Evolutionary conservation across 2,797 vertebrate genomes (phyloP).

Genomic region (Sebastes wilsoni): DNA sequence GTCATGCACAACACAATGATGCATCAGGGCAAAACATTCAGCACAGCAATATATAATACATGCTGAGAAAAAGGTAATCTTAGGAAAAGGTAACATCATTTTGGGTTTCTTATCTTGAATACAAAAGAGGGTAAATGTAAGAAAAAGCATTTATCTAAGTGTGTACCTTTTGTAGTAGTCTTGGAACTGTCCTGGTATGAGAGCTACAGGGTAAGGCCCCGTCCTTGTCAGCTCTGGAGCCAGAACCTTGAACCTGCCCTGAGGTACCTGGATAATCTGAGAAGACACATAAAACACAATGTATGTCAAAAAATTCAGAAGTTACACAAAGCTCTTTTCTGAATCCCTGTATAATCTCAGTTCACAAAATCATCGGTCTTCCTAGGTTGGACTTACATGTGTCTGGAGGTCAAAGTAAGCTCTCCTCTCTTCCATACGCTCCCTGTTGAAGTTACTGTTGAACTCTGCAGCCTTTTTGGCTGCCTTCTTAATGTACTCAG

Average conservation of each 20-base stretch:
- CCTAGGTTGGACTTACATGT: conserved; percentile 83
- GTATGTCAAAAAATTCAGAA: not conserved
- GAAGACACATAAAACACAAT: conserved; percentile 4
- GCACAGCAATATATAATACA: not conserved
- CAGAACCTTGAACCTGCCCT: conserved; percentile 94
- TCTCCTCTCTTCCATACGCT: conserved; percentile 97
- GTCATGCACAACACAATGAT: conserved; percentile 2
- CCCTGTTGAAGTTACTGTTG: conserved; percentile 97
- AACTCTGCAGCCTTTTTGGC: conserved; percentile 98
- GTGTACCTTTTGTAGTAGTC: conserved; percentile 96
- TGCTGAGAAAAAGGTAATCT: not conserved
- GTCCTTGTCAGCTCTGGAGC: conserved; percentile 92
- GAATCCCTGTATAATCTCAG: not conserved
- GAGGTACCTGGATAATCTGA: conserved; percentile 98
- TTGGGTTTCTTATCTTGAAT: not conserved
- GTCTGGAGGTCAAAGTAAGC: conserved; percentile 99
- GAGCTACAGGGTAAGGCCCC: conserved; percentile 96
- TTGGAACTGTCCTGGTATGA: conserved; percentile 99
- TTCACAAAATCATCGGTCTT: not conserved
- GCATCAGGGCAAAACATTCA: not conserved
- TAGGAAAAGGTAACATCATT: not conserved
- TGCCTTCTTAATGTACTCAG: conserved; percentile 98
- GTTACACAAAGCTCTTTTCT: not conserved
- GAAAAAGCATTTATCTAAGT: not conserved
- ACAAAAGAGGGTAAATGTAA: not conserved